Evolutionary conservation across 2,113 vertebrate species (phyloP).

Genomic region (Siniperca knerii): DNA sequence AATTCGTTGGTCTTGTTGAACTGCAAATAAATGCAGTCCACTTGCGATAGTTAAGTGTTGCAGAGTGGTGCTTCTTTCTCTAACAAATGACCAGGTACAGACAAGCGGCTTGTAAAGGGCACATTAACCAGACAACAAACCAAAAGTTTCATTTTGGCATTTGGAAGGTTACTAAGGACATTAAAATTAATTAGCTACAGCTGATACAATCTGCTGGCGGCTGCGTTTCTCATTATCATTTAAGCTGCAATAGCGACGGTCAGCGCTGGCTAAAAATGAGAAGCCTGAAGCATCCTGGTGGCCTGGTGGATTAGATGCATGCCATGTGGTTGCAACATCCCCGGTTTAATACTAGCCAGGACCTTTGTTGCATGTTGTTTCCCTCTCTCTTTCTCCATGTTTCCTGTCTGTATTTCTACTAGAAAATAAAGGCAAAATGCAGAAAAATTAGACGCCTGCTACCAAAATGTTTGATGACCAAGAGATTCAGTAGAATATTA

Average conservation of each 20-base stretch:
- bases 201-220: slow-evolving; percentile 42
- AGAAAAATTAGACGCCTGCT: background rate
- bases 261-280: slow-evolving; percentile 1
- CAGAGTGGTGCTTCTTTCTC: background rate
- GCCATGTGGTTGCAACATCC: background rate
- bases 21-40: background rate
- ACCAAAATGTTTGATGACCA: background rate
- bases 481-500: background rate
- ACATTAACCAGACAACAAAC: background rate
- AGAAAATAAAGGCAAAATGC: background rate
- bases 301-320: slow-evolving; percentile 21
- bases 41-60: background rate
- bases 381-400: background rate
- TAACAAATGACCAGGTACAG: background rate
- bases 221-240: slow-evolving; percentile 17
- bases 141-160: slow-evolving; percentile 18
- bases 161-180: background rate
- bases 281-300: slow-evolving; percentile 36
- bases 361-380: background rate
- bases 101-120: background rate
- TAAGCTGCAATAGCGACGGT: background rate
- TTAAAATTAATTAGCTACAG: slow-evolving; percentile 4
- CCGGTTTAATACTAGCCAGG: background rate
- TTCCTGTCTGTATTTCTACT: background rate
- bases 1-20: background rate